Base-by-base conservation (phyloP, 2,797 vertebrate genomes). In the Neomorphus geoffroyi region DNA sequence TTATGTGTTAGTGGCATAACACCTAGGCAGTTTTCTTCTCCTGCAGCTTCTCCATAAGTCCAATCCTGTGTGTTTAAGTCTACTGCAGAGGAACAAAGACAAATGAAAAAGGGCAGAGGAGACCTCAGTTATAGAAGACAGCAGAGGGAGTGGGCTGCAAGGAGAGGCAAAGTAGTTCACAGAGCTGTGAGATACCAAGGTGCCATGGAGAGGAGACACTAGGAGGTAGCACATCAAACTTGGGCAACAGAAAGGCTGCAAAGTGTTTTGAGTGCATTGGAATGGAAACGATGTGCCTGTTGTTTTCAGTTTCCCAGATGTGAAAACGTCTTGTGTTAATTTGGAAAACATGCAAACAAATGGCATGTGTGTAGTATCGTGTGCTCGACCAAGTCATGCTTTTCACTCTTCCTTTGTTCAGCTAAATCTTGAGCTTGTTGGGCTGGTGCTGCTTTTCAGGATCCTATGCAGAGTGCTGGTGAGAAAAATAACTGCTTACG, bases 241-340 rank as follows among this genome's bases (percentile, higher is more conserved):
- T 6, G 12, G 32, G 70, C 70, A 88, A 54, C 46, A 75, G 51
- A 80, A 91, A 90, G 73, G 65, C 69, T 90, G 39, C 71, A 14
- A 92, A 93, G 43, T 71, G 65, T 86, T 97, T 94, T 78, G 65
- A 54, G 61, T 71, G 54, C 18, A 4, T 28, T 51, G 50, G 57
- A 88, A 87, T 79, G 66, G 72, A 95, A 92, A 83, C 86, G 35
- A 86, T 75, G 14, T n/a, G 73, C 56, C 58, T 88, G 67, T 90
- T 90, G 70, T 92, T 95, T 88, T 75, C 80, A 48, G 27, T 67
- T 87, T 60, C 56, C 48, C 80, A 92, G 78, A 88, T 60, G 77
- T 45, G 72, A 86, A 51, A 70, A 23, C 28, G 82, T 84, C 64
- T 53, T 85, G 45, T 72, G 73, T 79, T 87, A 71, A 80, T 82